Conservation (phyloP, 2,888 invertebrate genomes). For the Coecobrya sp. region DNA sequence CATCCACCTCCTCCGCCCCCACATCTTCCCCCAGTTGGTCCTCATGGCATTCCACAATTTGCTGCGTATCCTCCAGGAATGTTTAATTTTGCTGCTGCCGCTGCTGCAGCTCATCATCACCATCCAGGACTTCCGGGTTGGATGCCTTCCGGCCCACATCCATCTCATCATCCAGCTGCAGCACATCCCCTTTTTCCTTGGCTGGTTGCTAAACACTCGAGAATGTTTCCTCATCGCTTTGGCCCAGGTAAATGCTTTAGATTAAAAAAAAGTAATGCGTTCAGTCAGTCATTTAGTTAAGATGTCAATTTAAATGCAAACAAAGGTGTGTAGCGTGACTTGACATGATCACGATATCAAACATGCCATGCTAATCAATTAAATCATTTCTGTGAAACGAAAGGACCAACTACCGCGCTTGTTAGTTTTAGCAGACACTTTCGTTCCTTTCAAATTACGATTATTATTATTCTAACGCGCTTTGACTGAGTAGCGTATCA, state of each 20-base stretch:
- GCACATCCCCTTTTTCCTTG: conserved; percentile 95
- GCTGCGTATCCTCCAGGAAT: conserved; percentile 84
- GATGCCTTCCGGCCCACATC: conserved; percentile 76
- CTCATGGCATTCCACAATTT: conserved; percentile 87
- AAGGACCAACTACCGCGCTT: conserved; percentile 74
- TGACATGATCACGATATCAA: conserved; percentile 45
- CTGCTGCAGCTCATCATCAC: conserved; percentile 90
- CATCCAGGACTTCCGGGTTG: conserved; percentile 89
- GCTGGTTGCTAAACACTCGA: conserved; percentile 95
- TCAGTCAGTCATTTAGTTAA: neutral
- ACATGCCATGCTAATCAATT: conserved; percentile 27
- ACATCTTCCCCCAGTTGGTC: conserved; percentile 87
- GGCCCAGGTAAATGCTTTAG: conserved; percentile 93
- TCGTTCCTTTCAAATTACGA: conserved; percentile 22
- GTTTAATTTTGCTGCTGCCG: conserved; percentile 86
- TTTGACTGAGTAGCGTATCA: neutral
- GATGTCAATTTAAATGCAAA: conserved; percentile 53
- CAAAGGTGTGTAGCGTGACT: conserved; percentile 43
- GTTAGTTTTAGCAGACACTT: conserved; percentile 41
- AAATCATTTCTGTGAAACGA: neutral
- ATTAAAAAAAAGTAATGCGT: neutral
- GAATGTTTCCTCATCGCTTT: conserved; percentile 97
- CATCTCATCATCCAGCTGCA: conserved; percentile 74
- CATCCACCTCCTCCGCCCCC: neutral
- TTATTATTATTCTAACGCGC: conserved; percentile 9